A percentile compares a stretch with the other conserved stretches of the same genome.
Evolutionary conservation across 2,888 invertebrate species (phyloP).

Genomic region (Rhagonycha fulva): DNA sequence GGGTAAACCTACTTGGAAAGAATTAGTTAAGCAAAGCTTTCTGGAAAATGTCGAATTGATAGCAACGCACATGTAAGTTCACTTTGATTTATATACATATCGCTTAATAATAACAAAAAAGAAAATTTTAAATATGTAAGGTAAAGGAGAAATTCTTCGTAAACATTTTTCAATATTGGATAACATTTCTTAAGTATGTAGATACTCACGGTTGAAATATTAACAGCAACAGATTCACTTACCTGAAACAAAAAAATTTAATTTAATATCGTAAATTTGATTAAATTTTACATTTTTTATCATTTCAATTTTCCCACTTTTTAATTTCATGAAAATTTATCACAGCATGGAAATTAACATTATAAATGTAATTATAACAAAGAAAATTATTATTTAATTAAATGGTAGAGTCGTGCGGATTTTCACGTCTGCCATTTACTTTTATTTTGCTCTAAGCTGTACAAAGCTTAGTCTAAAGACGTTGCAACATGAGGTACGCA

Average conservation of each 20-base stretch:
- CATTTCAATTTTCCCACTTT: no score
- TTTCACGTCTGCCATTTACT: background rate
- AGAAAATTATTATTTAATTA: background rate
- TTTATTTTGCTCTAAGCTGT: background rate
- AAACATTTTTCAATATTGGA: background rate
- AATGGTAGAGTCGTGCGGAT: background rate
- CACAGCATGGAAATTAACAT: background rate
- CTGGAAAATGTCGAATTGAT: slow-evolving; percentile 62
- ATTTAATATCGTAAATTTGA: background rate
- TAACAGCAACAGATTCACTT: background rate
- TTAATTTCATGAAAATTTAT: no score
- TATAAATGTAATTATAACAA: background rate
- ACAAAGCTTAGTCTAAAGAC: no score
- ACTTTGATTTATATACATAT: background rate
- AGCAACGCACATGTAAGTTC: slow-evolving; percentile 59
- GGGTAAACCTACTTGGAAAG: slow-evolving; percentile 59
- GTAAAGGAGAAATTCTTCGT: background rate
- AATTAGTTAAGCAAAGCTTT: slow-evolving; percentile 61
- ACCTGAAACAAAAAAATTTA: background rate
- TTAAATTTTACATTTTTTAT: background rate
- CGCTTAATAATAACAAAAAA: no score
- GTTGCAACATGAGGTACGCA: no score
- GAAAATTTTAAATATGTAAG: no score
- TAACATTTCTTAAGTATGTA: background rate
- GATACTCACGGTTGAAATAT: background rate